Evolutionary conservation across 2,888 invertebrate genomes (phyloP).

Genomic region (Hyppa rectilinea): DNA sequence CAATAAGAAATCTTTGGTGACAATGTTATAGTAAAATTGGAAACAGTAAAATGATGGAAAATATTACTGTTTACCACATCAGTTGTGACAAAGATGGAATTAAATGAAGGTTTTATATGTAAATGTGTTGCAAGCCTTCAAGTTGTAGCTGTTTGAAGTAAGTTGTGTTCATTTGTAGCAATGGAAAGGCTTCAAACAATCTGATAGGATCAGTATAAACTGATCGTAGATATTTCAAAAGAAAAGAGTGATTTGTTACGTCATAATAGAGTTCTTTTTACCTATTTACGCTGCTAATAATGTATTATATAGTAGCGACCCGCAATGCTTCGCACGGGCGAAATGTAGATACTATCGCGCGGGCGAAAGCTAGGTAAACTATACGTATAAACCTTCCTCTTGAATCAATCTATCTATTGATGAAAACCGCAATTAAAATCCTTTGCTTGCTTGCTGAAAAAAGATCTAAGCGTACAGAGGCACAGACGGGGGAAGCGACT

Average conservation of each 20-base stretch:
- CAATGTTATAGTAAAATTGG: constrained; percentile 57
- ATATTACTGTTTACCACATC: constrained; percentile 46
- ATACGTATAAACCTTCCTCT: no score
- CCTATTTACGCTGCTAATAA: background rate
- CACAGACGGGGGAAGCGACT: no score
- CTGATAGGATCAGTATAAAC: background rate
- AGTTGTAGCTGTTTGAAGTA: constrained; percentile 3
- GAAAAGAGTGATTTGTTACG: background rate
- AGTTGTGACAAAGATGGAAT: constrained; percentile 21
- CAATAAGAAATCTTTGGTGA: constrained; percentile 42
- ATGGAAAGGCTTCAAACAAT: background rate
- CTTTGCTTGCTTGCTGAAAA: no score
- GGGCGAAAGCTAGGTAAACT: no score
- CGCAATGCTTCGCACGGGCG: no score
- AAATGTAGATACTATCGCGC: no score
- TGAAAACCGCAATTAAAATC: no score
- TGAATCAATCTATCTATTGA: no score
- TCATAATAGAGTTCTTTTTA: background rate
- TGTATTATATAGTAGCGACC: no score
- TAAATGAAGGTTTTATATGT: constrained; percentile 31
- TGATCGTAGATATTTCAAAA: background rate
- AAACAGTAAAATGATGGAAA: constrained; percentile 53
- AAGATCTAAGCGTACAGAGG: no score
- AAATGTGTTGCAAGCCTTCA: constrained; percentile 25
- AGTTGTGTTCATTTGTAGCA: constrained; percentile 13